These are phyloP conservation scores for Melipona bicolor DNA, from an alignment of 2,888 invertebrate genomes.

Conservation along the genomic window DNA sequence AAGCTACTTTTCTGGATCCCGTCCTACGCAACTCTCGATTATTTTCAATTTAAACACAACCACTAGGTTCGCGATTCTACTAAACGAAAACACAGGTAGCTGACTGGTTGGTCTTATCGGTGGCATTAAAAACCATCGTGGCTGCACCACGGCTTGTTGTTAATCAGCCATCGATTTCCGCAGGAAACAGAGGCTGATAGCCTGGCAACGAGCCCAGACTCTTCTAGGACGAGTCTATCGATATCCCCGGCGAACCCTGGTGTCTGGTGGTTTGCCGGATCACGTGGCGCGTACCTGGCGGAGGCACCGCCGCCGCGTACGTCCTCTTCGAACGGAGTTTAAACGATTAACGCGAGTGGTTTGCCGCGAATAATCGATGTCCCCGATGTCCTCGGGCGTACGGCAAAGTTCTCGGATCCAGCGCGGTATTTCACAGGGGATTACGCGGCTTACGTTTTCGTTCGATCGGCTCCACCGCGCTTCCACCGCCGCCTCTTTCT, in stretches of 20 bases:
- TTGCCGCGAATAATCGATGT: conserved; percentile 77
- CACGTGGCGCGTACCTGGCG: conserved; percentile 59
- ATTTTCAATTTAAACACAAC: not conserved
- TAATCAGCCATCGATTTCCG: conserved; percentile 9
- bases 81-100: not conserved
- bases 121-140: not conserved
- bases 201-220: conserved; percentile 38
- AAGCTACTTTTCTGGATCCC: no score
- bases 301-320: conserved; percentile 34
- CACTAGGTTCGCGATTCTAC: not conserved
- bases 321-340: conserved; percentile 68
- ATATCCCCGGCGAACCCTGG: conserved; percentile 38
- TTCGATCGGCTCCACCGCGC: conserved; percentile 66
- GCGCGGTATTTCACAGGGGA: conserved; percentile 79
- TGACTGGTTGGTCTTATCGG: not conserved
- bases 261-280: conserved; percentile 64
- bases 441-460: conserved; percentile 78
- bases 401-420: conserved; percentile 75
- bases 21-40: no score
- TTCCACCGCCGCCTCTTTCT: conserved; percentile 37
- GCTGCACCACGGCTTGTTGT: not conserved
- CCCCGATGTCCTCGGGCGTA: conserved; percentile 71
- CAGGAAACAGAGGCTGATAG: not conserved
- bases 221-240: conserved; percentile 40
- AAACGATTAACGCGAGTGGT: conserved; percentile 74